Evolutionary conservation across 2,797 vertebrate genomes (phyloP), one percentile per base, ranked within the genome.

Genomic region (Phrynocephalus vlangalii): DNA sequence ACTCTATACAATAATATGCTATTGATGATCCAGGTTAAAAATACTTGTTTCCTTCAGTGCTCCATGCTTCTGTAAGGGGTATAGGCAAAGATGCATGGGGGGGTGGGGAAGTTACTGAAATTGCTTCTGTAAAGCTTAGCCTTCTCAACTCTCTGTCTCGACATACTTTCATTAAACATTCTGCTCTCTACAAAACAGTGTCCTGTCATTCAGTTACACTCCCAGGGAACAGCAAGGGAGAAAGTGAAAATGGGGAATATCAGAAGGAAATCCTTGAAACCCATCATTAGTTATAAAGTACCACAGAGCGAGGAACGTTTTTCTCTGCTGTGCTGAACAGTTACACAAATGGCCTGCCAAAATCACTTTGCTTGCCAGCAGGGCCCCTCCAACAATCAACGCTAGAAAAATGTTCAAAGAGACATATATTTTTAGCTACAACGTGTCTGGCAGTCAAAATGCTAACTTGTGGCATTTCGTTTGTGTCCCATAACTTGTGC

Each of bases 131-230:
- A 1, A 70, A n/a, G 2, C 67, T 82, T 13, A 85, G 70, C 89
- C 88, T 90, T 87, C 83, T 68, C 68, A 1, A 87, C 16, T 18
- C 28, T 84, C 38, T 52, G 63, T 71, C 7, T 79, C 44, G 48
- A 8, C 77, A n/a, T 11, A 20, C 83, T 92, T 91, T 89, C 70
- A 84, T 0, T 68, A 81, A 33, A 13, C 71, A 24, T 6, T 67
- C 3, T 56, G 28, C 8, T 82, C 88, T 44, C 73, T 70, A 44
- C 38, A 84, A 93, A 92, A 20, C 38, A 78, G 1, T 24, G 82
- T 81, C 44, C 56, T 30, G 84, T 63, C 0, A 85, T 75, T 83
- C 3, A 63, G 30, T 28, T 84, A 30, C 11, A 73, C 60, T 71
- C 63, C 16, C 15, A 91, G 16, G 10, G 75, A 89, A 71, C 11